Evolutionary conservation across 2,113 vertebrate species (phyloP), one percentile per base, ranked within the genome.

Genomic region (Oryzias celebensis): DNA sequence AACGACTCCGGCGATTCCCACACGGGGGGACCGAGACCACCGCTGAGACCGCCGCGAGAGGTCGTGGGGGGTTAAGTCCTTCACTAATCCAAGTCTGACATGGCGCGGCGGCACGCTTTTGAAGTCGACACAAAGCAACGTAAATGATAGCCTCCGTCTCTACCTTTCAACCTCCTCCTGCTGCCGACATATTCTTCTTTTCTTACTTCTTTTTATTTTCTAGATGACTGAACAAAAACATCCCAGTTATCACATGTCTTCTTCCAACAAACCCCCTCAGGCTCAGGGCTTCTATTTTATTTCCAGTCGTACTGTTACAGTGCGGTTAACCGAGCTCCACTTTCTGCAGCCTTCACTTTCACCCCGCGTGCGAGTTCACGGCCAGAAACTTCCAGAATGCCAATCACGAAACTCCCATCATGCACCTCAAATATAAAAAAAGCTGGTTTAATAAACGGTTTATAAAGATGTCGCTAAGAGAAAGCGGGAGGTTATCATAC

Each of bases 1-100:
- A 83, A 79, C 80, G 50, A 84, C 73, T 85, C 65, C 36, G 18
- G 72, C 36, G 62, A 62, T 63, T 77, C 82, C 59, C 75, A 68
- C 76, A 83, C 68, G 61, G 62, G 66, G 87, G n/a, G 42, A 83
- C 53, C 69, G 58, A 66, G 72, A 85, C 73, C 78, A 26, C 70
- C 79, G 63, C 71, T 54, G 73, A 65, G 43, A 56, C 82, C 77
- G 79, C 56, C 52, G 58, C 78, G 31, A 54, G 79, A 71, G 87
- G 86, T 86, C 85, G 75, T 50, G 56, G 43, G 68, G 74, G 82
- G 86, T 83, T 63, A 73, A 26, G 73, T 54, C 50, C 74, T 66
- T 20, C 22, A 59, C 62, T 82, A 48, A 82, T 82, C 66, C 80
- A 78, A 50, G 71, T 78, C 83, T 85, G 73, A 13, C 60, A 28